Percentiles rank a stretch among this genome's conserved stretches.
phyloP scores from a whole-genome alignment of 2,797 vertebrate species.

The Pangasius sanitwongsei region DNA sequence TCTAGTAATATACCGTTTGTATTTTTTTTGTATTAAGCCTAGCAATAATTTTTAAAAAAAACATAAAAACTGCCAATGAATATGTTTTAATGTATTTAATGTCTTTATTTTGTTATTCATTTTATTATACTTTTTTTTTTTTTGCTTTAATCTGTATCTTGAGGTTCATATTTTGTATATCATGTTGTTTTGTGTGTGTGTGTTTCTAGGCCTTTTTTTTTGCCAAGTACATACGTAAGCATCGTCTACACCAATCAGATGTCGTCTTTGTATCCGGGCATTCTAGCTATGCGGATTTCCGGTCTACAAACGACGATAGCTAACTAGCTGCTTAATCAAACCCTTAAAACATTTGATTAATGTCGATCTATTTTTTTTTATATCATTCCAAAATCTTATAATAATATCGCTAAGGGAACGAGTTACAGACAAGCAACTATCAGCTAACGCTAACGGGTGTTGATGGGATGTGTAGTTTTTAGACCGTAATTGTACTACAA shows the following conservation, averaged over 20 bases:
- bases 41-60: neutral
- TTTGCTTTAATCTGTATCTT: neutral
- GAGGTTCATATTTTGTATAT: neutral
- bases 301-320: neutral
- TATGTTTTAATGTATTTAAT: neutral
- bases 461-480: conserved; percentile 22
- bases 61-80: too few relatives aligned
- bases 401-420: neutral
- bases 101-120: conserved; percentile 2
- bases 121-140: too few relatives aligned
- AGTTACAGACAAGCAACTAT: too few relatives aligned
- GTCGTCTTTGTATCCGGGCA: neutral
- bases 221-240: neutral
- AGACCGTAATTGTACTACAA: neutral
- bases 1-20: neutral
- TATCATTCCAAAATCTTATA: neutral
- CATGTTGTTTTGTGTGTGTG: neutral
- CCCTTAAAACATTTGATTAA: too few relatives aligned
- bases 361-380: neutral
- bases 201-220: neutral
- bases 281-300: neutral
- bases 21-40: neutral
- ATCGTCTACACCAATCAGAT: neutral
- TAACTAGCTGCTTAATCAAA: neutral
- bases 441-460: neutral